Conservation (phyloP, 1,140 invertebrate species). For the Hormaphis cornu region DNA sequence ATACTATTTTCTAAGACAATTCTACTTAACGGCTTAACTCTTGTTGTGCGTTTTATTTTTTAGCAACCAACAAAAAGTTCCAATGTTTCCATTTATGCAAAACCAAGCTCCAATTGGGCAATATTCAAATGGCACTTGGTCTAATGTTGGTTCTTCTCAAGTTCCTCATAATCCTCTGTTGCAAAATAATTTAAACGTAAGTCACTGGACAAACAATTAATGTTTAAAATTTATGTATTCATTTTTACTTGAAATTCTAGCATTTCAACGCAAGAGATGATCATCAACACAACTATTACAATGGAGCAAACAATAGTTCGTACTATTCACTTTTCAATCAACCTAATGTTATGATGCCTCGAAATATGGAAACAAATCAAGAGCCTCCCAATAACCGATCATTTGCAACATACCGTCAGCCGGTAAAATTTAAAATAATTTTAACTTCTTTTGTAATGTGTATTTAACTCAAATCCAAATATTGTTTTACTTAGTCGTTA, state of each 20-base stretch:
- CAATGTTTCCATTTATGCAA: slow-evolving; percentile 27
- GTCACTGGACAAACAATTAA: background rate
- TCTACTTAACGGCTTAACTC: too few relatives aligned
- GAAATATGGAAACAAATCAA: slow-evolving; percentile 17
- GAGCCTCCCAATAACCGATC: slow-evolving; percentile 5
- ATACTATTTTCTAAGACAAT: too few relatives aligned
- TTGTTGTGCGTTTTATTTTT: too few relatives aligned
- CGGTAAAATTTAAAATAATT: background rate
- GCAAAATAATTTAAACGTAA: slow-evolving; percentile 24
- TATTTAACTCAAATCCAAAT: background rate
- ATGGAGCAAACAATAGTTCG: slow-evolving; percentile 4
- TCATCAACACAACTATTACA: slow-evolving; percentile 24
- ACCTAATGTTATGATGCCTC: slow-evolving; percentile 21
- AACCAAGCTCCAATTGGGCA: slow-evolving; percentile 18
- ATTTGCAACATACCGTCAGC: slow-evolving; percentile 16
- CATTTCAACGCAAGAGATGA: slow-evolving; percentile 26
- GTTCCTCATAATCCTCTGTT: background rate
- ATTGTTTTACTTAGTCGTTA: slow-evolving; percentile 50
- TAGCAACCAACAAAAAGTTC: slow-evolving; percentile 13
- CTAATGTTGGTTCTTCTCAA: slow-evolving; percentile 20
- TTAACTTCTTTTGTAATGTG: background rate
- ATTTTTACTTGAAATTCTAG: background rate
- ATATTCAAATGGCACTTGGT: slow-evolving; percentile 4
- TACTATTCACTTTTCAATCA: slow-evolving; percentile 30
- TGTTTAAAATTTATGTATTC: background rate